Percentiles rank a stretch among this genome's conserved stretches.
phyloP scores from a whole-genome alignment of 1,140 invertebrate species.

The Monomorium pharaonis region DNA sequence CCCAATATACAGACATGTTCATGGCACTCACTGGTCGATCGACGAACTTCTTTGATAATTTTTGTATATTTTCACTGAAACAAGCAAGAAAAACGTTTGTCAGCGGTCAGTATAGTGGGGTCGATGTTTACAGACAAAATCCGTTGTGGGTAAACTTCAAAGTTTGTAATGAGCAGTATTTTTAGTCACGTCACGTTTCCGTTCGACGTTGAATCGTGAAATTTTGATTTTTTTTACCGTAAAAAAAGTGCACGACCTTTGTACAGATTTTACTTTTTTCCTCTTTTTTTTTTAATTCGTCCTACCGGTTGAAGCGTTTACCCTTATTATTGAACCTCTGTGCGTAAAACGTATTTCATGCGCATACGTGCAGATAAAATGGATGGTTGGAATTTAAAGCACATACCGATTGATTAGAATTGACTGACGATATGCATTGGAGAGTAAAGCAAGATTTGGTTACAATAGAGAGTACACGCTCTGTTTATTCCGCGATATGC shows the following conservation, averaged over 20 bases:
- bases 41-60: slow-evolving; percentile 78
- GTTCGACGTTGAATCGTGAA: neutral
- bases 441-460: slow-evolving; percentile 25
- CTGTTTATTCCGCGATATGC: slow-evolving; percentile 21
- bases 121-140: neutral
- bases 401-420: slow-evolving; percentile 31
- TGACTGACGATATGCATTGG: slow-evolving; percentile 34
- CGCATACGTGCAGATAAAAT: neutral
- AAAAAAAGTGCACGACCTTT: neutral
- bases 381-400: slow-evolving; percentile 34
- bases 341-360: neutral
- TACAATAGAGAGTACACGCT: slow-evolving; percentile 32
- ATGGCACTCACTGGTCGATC: slow-evolving; percentile 81
- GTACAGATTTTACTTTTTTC: slow-evolving; percentile 4
- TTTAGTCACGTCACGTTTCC: neutral
- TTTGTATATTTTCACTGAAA: slow-evolving; percentile 67
- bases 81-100: neutral
- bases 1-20: slow-evolving; percentile 82
- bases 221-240: neutral
- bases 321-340: neutral
- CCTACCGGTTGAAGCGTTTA: neutral
- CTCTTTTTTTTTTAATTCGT: neutral
- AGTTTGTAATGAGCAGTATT: neutral
- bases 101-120: neutral
- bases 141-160: neutral